phyloP scores from a whole-genome alignment of 2,113 vertebrate species.

The Australoheros scitulus region DNA sequence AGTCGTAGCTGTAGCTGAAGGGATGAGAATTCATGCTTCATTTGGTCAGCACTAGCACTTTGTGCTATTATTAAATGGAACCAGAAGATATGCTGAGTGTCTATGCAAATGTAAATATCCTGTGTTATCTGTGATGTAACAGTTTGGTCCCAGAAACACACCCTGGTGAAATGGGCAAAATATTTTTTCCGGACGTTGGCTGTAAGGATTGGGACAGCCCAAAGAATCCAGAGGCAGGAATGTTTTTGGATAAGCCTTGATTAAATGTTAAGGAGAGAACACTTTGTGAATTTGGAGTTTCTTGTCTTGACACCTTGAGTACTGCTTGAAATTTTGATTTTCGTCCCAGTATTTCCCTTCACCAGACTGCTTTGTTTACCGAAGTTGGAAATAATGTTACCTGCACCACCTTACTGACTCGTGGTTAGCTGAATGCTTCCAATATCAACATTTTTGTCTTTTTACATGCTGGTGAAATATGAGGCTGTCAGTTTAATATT shows the following conservation, averaged over 20 bases:
- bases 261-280: neutral
- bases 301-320: neutral
- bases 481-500: neutral
- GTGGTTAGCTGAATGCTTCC: neutral
- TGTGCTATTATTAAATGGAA: neutral
- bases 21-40: neutral
- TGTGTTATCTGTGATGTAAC: neutral
- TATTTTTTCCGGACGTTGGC: neutral
- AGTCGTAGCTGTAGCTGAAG: neutral
- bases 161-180: neutral
- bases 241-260: neutral
- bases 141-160: neutral
- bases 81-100: neutral
- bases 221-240: neutral
- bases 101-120: constrained; percentile 43
- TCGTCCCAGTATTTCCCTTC: neutral
- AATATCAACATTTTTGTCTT: neutral
- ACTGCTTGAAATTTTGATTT: neutral
- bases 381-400: neutral
- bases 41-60: neutral
- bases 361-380: neutral
- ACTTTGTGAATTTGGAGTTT: neutral
- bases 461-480: neutral
- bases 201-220: neutral
- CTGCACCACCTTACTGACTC: neutral